A percentile compares a stretch with the other conserved stretches of the same genome.
Conservation (phyloP, 2,888 invertebrate genomes). For the Deilephila porcellus region DNA sequence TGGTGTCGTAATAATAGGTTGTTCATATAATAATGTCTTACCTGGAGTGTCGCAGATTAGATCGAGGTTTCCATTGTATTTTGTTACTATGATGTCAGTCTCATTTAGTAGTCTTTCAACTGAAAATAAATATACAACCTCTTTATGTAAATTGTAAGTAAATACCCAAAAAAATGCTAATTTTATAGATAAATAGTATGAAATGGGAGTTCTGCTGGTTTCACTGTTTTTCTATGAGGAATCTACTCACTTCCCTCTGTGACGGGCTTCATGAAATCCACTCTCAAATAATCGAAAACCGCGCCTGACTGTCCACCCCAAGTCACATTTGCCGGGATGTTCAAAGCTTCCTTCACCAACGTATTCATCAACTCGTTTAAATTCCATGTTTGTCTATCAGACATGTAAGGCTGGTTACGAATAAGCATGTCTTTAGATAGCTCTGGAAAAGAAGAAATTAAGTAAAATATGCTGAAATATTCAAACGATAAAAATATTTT, state of each 20-base stretch:
- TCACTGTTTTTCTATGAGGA: background rate
- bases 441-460: conserved; percentile 52
- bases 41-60: conserved; percentile 93
- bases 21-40: conserved; percentile 54
- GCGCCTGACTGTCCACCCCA: conserved; percentile 87
- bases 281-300: conserved; percentile 86
- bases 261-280: conserved; percentile 93
- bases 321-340: conserved; percentile 85
- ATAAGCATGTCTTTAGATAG: conserved; percentile 66
- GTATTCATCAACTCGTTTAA: conserved; percentile 88
- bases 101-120: conserved; percentile 89
- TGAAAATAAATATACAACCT: conserved; percentile 55
- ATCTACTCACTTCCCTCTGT: conserved; percentile 77
- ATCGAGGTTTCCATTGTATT: conserved; percentile 93
- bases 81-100: conserved; percentile 87
- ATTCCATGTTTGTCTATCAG: conserved; percentile 50
- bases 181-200: too few species aligned
- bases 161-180: too few species aligned
- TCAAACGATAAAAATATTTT: too few species aligned
- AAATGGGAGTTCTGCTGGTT: too few species aligned
- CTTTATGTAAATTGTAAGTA: background rate
- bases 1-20: too few species aligned
- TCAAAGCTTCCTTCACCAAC: conserved; percentile 86
- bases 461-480: background rate
- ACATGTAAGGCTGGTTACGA: conserved; percentile 54